Base-by-base conservation (phyloP, 2,797 vertebrate genomes). In the Acanthopagrus latus region DNA sequence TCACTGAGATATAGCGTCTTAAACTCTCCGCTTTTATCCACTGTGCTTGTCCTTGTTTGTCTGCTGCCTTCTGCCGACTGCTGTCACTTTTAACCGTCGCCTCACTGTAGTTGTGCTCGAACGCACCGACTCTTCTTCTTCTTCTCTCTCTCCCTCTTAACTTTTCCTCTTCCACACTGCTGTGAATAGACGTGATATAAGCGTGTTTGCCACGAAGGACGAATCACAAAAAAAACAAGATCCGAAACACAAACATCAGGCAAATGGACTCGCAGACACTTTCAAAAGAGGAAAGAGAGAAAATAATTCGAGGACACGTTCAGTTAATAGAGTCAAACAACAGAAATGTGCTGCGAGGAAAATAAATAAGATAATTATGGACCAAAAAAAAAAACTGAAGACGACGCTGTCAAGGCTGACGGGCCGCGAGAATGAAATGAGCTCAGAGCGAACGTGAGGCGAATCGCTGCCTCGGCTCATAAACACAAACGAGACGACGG, bases 11-110 rank as follows among this genome's bases (percentile, higher is more conserved):
- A 12, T 3, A 46, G 43, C 5, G 0, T 9, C n/a, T 47, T 8
- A 46, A 11, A 77, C 33, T 1, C 56, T 12, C 23, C 25, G 68
- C 57, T 81, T 56, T 72, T 20, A 72, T 57, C 51, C 20, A 4
- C 10, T 4, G 2, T 18, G 50, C 29, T 21, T 3, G 58, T 43
- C 47, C 68, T 63, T 21, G 29, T 41, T 10, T 29, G 29, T 78
- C 58, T 11, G 43, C 17, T 52, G 18, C 12, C 12, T 43, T 1
- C 21, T 58, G 21, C 25, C 33, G 23, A 18, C 13, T 1, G 9
- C 58, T 27, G 58, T 21, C 44, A 2, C 58, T 20, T 25, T 38
- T 14, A 46, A 3, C 29, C 5, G 13, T 57, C 12, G 0, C 0
- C 50, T 17, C 4, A 6, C 41, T 65, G 44, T 29, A 64, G n/a